Evolutionary conservation across 1,140 invertebrate genomes (phyloP).

Genomic region (Bombus waltoni): DNA sequence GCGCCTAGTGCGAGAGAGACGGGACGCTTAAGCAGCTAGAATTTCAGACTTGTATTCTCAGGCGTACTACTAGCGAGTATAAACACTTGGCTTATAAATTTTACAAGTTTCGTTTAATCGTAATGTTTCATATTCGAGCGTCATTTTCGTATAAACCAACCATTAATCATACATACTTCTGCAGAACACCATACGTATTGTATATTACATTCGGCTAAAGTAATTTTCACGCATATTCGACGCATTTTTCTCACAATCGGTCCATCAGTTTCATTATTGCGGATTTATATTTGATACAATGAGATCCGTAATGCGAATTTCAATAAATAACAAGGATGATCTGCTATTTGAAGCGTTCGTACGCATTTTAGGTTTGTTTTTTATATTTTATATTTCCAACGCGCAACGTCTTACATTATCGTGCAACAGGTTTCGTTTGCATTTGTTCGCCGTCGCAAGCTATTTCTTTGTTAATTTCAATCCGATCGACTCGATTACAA

Average conservation of each 20-base stretch:
- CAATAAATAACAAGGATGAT: not conserved
- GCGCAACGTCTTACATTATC: not conserved
- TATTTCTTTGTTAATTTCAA: not conserved
- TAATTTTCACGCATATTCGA: too few relatives aligned
- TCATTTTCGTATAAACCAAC: too few relatives aligned
- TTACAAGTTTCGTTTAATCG: not conserved
- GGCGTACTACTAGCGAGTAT: not conserved
- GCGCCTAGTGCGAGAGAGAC: constrained; percentile 10
- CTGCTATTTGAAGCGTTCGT: not conserved
- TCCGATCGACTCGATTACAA: too few relatives aligned
- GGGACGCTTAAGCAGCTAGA: constrained; percentile 21
- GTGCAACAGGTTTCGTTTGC: not conserved
- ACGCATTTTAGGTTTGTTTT: not conserved
- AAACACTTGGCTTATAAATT: constrained; percentile 17
- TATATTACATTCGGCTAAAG: too few relatives aligned
- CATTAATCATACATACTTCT: too few relatives aligned
- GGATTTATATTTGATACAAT: too few relatives aligned
- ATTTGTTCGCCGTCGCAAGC: not conserved
- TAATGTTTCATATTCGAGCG: not conserved
- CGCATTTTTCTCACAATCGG: too few relatives aligned
- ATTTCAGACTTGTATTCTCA: not conserved
- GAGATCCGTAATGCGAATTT: too few relatives aligned
- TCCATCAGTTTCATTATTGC: too few relatives aligned
- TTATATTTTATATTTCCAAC: too few relatives aligned
- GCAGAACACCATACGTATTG: too few relatives aligned